A percentile compares a stretch with the other conserved stretches of the same genome.
phyloP scores from a whole-genome alignment of 2,113 vertebrate species.

The Nanorana parkeri region DNA sequence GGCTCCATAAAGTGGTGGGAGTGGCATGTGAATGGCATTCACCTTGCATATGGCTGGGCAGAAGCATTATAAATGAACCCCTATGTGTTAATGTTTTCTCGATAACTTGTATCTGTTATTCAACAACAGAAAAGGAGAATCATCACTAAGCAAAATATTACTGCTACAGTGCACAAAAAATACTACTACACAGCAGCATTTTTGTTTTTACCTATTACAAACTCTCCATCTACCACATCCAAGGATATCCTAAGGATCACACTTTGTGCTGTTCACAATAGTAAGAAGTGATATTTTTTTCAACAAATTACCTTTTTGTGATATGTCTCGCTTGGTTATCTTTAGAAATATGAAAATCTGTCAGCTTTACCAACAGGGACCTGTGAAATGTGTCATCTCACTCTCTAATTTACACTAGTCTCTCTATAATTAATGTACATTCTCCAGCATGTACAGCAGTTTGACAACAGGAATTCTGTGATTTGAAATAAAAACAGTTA shows the following conservation, averaged over 20 bases:
- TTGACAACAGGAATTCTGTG: conserved; percentile 45
- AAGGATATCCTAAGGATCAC: conserved; percentile 20
- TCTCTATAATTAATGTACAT: conserved; percentile 55
- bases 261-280: conserved; percentile 36
- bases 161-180: background rate
- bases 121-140: background rate
- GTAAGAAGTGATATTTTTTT: conserved; percentile 6
- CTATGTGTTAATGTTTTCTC: too few relatives aligned
- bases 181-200: background rate
- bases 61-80: too few relatives aligned
- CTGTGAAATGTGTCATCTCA: conserved; percentile 48
- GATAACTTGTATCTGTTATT: background rate
- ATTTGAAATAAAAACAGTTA: conserved; percentile 44
- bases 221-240: background rate
- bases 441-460: conserved; percentile 21
- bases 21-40: too few relatives aligned
- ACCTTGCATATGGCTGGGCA: too few relatives aligned
- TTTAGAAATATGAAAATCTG: conserved; percentile 52
- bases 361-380: conserved; percentile 45
- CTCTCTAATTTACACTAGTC: conserved; percentile 44
- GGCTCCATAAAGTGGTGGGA: too few relatives aligned
- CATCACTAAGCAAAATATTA: background rate
- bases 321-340: conserved; percentile 49
- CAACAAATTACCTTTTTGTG: conserved; percentile 53
- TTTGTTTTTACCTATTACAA: background rate